A percentile compares a stretch with the other conserved stretches of the same genome.
phyloP scores from a whole-genome alignment of 2,113 vertebrate genomes.

The Onychostoma macrolepis region DNA sequence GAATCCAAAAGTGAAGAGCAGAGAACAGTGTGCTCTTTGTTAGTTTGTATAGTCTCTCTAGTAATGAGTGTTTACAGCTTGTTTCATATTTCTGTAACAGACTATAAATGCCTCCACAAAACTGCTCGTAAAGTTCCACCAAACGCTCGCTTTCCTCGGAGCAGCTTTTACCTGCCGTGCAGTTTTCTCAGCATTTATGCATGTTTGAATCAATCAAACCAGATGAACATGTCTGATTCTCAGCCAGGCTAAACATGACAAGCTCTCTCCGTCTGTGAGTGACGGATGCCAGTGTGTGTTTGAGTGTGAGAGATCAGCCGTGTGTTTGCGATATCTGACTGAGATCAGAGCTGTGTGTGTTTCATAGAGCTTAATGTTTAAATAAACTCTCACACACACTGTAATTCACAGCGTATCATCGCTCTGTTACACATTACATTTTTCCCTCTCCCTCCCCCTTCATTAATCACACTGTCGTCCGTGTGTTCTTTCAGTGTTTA shows the following conservation, averaged over 20 bases:
- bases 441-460: constrained; percentile 16
- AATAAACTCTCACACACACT: constrained; percentile 39
- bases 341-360: constrained; percentile 36
- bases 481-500: constrained; percentile 51
- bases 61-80: constrained; percentile 34
- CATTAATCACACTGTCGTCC: constrained; percentile 45
- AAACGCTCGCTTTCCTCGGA: background rate
- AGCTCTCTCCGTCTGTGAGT: constrained; percentile 1
- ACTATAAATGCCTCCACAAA: constrained; percentile 15
- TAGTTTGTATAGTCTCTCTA: constrained; percentile 14
- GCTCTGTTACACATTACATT: constrained; percentile 43
- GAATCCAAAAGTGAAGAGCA: background rate
- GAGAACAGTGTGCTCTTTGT: constrained; percentile 38
- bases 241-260: constrained; percentile 29
- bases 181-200: constrained; percentile 13
- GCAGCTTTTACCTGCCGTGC: background rate
- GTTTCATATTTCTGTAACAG: constrained; percentile 28
- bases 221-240: background rate
- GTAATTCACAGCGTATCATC: constrained; percentile 35
- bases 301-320: constrained; percentile 23
- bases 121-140: background rate
- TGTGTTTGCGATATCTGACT: constrained; percentile 37
- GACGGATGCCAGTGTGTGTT: constrained; percentile 32
- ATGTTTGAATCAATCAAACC: background rate
- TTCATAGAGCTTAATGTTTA: constrained; percentile 32